These are phyloP conservation scores for Candoia aspera DNA, from an alignment of 2,113 vertebrate species.

Conservation along the genomic window DNA sequence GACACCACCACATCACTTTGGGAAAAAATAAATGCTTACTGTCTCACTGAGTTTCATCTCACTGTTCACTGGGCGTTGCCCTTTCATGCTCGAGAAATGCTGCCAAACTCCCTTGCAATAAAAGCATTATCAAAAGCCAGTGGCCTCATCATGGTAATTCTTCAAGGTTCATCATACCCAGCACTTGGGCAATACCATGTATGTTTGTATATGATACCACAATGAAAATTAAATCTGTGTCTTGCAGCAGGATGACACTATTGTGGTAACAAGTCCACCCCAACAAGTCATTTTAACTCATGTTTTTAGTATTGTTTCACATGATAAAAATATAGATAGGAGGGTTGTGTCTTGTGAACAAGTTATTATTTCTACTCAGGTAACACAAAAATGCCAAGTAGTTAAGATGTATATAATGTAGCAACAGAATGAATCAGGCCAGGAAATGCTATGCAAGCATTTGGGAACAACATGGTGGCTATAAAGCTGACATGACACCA, in stretches of 20 bases:
- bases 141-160: neutral
- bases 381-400: neutral
- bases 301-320: neutral
- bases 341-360: neutral
- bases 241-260: neutral
- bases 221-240: neutral
- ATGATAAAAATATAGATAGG: neutral
- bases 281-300: conserved; percentile 12
- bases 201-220: neutral
- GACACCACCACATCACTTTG: conserved; percentile 1
- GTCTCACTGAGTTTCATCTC: neutral
- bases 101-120: conserved; percentile 12
- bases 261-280: neutral
- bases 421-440: neutral
- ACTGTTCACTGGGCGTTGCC: conserved; percentile 43
- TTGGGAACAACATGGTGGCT: neutral
- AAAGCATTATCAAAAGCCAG: neutral
- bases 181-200: neutral
- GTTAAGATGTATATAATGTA: neutral
- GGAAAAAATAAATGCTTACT: conserved; percentile 26
- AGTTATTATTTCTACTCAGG: neutral
- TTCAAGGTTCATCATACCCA: neutral
- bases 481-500: neutral
- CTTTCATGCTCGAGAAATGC: conserved; percentile 36
- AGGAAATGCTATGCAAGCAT: neutral